Conservation (phyloP, 2,113 vertebrate genomes). For the Tamias sibiricus region DNA sequence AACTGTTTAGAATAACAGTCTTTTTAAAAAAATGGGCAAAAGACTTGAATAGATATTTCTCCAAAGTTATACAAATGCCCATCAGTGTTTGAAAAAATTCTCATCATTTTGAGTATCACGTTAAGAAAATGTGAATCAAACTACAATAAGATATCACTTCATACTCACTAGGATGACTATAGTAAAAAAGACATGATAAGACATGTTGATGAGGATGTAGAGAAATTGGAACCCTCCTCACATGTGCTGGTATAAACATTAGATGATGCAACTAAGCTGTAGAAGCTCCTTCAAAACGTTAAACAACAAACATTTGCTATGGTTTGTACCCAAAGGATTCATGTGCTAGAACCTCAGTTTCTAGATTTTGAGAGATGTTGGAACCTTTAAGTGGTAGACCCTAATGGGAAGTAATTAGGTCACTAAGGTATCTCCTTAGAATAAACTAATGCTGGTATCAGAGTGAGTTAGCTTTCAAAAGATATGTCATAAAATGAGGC, state of each 20-base stretch:
- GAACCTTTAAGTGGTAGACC: too few species aligned
- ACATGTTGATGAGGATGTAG: too few species aligned
- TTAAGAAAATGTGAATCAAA: not conserved
- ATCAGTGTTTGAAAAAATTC: not conserved
- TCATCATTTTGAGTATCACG: not conserved
- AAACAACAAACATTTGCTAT: too few species aligned
- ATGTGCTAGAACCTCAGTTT: too few species aligned
- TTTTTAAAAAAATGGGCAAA: not conserved
- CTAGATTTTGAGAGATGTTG: too few species aligned
- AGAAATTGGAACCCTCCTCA: not conserved
- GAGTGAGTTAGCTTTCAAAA: too few species aligned
- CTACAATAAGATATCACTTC: not conserved
- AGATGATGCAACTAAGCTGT: not conserved
- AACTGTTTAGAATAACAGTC: constrained; percentile 91
- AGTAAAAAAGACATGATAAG: not conserved
- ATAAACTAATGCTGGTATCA: too few species aligned
- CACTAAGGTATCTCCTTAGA: too few species aligned
- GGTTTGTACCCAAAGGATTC: too few species aligned
- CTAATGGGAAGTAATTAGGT: too few species aligned
- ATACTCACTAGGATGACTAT: not conserved
- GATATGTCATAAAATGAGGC: not conserved
- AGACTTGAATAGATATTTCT: not conserved
- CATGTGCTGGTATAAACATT: not conserved
- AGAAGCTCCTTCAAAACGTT: not conserved
- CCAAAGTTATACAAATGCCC: not conserved